Percentiles rank a stretch among this genome's conserved stretches.
phyloP scores from a whole-genome alignment of 2,113 vertebrate species.

The Porphyrio hochstetteri region DNA sequence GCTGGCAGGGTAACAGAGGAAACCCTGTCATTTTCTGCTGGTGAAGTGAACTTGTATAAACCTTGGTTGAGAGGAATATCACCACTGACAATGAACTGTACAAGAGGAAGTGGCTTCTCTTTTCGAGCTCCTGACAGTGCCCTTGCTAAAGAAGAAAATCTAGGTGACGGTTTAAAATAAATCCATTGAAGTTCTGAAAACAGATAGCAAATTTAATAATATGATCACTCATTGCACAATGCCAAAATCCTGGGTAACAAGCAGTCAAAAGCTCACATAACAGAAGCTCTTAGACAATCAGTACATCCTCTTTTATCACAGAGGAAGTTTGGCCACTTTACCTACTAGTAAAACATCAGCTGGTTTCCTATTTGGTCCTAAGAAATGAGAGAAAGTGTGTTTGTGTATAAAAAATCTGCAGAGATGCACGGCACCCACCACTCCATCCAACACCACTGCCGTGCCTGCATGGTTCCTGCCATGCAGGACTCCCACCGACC shows the following conservation, averaged over 20 bases:
- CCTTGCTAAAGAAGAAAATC: not conserved
- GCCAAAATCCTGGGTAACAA: not conserved
- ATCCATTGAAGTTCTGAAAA: not conserved
- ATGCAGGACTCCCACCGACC: not conserved
- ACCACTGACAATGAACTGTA: not conserved
- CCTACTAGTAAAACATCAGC: not conserved
- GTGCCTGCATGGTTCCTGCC: accelerated
- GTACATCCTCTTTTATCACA: not conserved
- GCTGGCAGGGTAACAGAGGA: not conserved
- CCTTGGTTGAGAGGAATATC: not conserved
- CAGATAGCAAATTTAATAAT: not conserved
- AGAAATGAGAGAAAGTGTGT: not conserved
- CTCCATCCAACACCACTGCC: accelerated
- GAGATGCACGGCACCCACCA: not conserved
- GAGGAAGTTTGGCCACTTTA: not conserved
- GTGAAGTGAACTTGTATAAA: not conserved
- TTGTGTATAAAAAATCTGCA: not conserved
- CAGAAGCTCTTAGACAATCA: not conserved
- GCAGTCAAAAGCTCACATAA: not conserved
- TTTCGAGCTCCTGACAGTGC: not conserved
- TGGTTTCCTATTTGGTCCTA: not conserved
- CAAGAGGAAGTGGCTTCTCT: not conserved
- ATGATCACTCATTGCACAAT: not conserved
- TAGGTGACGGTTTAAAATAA: not conserved
- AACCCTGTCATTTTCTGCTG: not conserved